phyloP scores from a whole-genome alignment of 2,888 invertebrate genomes.

The Loripinus fragilis region DNA sequence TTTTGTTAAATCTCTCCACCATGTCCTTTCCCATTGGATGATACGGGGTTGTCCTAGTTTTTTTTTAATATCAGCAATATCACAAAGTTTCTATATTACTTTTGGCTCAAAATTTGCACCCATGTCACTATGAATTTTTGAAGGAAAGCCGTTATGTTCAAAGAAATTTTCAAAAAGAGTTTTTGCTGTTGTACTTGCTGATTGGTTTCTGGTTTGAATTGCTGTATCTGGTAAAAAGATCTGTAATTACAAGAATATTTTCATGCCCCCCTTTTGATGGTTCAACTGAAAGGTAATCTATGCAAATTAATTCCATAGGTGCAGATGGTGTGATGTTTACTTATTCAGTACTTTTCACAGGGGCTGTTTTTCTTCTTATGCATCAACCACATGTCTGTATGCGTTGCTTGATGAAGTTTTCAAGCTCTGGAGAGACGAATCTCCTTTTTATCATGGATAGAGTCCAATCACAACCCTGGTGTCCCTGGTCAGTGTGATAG shows the following conservation, averaged over 20 bases:
- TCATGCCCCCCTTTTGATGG: constrained; percentile 10
- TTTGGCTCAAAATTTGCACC: constrained; percentile 27
- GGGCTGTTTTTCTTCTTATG: constrained; percentile 25
- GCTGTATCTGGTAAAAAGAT: constrained; percentile 38
- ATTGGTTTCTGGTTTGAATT: constrained; percentile 32
- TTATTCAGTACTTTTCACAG: constrained; percentile 12
- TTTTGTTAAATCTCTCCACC: constrained; percentile 31
- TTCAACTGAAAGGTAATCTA: constrained; percentile 15
- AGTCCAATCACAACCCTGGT: constrained; percentile 35
- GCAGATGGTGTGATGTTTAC: constrained; percentile 26
- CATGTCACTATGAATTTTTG: constrained; percentile 20
- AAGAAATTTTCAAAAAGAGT: constrained; percentile 37
- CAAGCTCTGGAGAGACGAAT: constrained; percentile 36
- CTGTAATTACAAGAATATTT: constrained; percentile 28
- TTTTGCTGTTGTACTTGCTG: constrained; percentile 45
- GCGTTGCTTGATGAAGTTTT: constrained; percentile 23
- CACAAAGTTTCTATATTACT: constrained; percentile 32
- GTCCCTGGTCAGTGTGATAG: constrained; percentile 20
- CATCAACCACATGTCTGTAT: constrained; percentile 26
- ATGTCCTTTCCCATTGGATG: constrained; percentile 18
- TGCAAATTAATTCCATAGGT: constrained; percentile 38
- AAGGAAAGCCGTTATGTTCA: constrained; percentile 36
- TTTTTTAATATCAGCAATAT: constrained; percentile 12
- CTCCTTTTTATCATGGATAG: constrained; percentile 17
- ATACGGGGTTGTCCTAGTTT: constrained; percentile 21